A percentile compares a stretch with the other conserved stretches of the same genome.
phyloP scores from a whole-genome alignment of 2,888 invertebrate species.

The Nematopogon swammerdamellus region DNA sequence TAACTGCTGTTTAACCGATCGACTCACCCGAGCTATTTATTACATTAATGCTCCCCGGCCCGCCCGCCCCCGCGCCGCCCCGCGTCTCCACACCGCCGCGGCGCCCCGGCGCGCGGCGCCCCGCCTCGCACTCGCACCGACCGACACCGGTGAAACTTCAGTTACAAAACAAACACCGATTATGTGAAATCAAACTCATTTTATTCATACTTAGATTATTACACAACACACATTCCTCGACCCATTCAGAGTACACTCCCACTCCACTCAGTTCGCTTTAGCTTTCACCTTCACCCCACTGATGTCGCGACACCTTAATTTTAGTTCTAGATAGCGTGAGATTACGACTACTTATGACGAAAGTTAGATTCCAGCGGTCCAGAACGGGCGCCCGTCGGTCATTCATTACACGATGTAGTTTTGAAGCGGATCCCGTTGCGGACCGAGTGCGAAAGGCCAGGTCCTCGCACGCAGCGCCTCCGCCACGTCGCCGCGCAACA shows the following conservation, averaged over 20 bases:
- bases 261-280: too few species aligned
- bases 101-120: slow-evolving; percentile 7
- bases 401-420: slow-evolving; percentile 43
- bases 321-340: too few species aligned
- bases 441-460: slow-evolving; percentile 40
- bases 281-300: too few species aligned
- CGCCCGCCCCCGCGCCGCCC: slow-evolving; percentile 5
- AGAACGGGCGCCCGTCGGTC: slow-evolving; percentile 1
- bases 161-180: not conserved
- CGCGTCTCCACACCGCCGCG: slow-evolving; percentile 9
- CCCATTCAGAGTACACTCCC: too few species aligned
- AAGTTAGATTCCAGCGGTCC: too few species aligned
- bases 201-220: not conserved
- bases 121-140: slow-evolving; percentile 3
- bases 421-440: slow-evolving; percentile 24
- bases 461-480: slow-evolving; percentile 24
- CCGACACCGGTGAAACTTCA: not conserved
- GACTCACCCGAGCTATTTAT: not conserved
- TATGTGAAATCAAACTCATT: not conserved
- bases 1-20: not conserved
- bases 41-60: slow-evolving; percentile 3
- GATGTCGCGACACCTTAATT: too few species aligned
- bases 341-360: too few species aligned
- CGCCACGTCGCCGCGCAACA: slow-evolving; percentile 47
- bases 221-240: not conserved